Evolutionary conservation across 2,888 invertebrate species (phyloP), one percentile per base, ranked within the genome.

Genomic region (Apamea monoglypha): DNA sequence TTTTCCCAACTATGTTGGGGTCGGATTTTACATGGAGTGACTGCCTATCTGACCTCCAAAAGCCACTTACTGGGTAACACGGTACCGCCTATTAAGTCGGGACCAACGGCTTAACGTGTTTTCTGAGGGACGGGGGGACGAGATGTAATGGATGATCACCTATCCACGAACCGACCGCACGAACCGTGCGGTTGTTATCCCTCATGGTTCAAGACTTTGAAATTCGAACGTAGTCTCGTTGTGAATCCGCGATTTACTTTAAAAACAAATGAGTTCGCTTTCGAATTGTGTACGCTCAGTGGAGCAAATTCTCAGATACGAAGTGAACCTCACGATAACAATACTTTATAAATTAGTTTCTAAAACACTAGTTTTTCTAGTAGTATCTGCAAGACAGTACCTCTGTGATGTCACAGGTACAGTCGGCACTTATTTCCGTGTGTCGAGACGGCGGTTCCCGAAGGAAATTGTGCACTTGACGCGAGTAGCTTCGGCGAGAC

Each of bases 391-490:
- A 21, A 67, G 50, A 53, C 32, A 64, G 25, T 16, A 40, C 29
- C 16, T 16, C 21, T 53, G 21, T 66, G 53, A 56, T 63, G 67
- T 74, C 66, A 74, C 63, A 67, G 61, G 75, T 72, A 68, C 63
- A 69, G 36, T 56, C 72, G 68, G 25, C 59, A 78, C 53, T 75
- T 76, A 87, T 88, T 87, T 88, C 88, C 88, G 78, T 63, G 61
- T 25, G 81, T 50, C 63, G 77, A 70, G 77, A 76, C 56, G 66
- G 25, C 36, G n/a, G 78, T 75, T 79, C 79, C 72, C 67, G 29
- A 69, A 85, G 88, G 88, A 88, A 88, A 88, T 88, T 88, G 83
- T 85, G 74, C 74, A 80, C 40, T 81, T 71, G 67, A 72, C n/a
- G 68, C 25, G 56, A 78, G 50, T 70, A 67, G 67, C 66, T 63